Evolutionary conservation across 2,888 invertebrate genomes (phyloP), one percentile per base, ranked within the genome.

Genomic region (Octonoba sinensis): DNA sequence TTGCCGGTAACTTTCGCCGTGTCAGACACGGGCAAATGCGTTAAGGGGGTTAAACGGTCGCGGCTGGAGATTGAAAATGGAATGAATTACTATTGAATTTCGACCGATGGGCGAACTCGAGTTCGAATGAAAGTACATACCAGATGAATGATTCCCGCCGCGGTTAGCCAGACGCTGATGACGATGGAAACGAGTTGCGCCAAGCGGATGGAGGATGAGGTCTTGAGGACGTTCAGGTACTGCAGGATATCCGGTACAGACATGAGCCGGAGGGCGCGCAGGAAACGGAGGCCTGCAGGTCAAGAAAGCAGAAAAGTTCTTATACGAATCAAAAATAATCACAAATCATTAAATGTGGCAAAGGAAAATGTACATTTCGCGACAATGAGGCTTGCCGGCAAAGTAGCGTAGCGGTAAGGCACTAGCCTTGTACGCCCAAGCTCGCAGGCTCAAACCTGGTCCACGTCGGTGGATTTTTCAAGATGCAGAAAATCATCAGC

Each of bases 191-290:
- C 96, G 91, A 99, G 93, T 93, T 99, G 98, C 91, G 98, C 97
- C 91, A 99, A 93, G 89, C 99, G 95, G 92, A 99, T 99, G 90
- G 97, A 97, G 91, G 97, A 98, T 91, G 98, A 99, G 91, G 99
- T 99, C 92, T 99, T 99, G 91, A 99, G 93, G 92, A 99, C 96
- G 92, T 99, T 99, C 91, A 99, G 94, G 93, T 99, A 99, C 92
- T 99, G 99, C 91, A 99, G 93, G 92, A 99, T 99, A 92, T 99
- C 99, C 91, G 99, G 99, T 91, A 99, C 97, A 90, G 98, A 99
- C 97, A 99, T 98, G 91, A 99, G 93, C 90, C 99, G 94, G 90
- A 99, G 93, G 90, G 99, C 99, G 92, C 99, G 94, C 90, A 99
- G 94, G 92, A 99, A 99, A 91, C 99, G 95, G 91, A 99, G 93